Conservation (phyloP, 1,140 invertebrate species). For the Lanistes nyassanus region DNA sequence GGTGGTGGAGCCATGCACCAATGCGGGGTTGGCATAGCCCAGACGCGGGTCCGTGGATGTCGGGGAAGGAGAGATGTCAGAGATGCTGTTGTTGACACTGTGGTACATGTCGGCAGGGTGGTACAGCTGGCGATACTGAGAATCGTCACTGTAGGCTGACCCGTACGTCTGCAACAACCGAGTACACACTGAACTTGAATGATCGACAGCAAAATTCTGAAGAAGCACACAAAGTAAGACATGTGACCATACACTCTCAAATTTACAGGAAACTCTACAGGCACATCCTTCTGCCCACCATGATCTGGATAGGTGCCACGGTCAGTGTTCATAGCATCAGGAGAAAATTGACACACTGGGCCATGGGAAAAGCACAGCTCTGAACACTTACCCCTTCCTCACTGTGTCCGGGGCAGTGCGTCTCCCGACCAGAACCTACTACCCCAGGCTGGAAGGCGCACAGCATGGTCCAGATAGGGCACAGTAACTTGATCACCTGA, state of each 20-base stretch:
- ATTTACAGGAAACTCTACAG: too few species aligned
- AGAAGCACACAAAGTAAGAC: neutral
- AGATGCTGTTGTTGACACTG: constrained; percentile 32
- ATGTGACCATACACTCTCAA: neutral
- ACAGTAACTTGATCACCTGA: constrained; percentile 68
- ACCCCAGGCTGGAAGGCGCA: constrained; percentile 68
- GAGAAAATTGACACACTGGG: neutral
- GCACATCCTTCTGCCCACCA: neutral
- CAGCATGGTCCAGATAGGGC: constrained; percentile 71
- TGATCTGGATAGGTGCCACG: neutral
- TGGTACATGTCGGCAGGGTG: constrained; percentile 55
- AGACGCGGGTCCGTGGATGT: constrained; percentile 20
- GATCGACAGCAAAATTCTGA: neutral
- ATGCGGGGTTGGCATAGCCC: constrained; percentile 15
- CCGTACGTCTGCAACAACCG: constrained; percentile 37
- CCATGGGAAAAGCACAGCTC: neutral
- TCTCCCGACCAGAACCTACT: constrained; percentile 47
- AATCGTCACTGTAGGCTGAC: constrained; percentile 58
- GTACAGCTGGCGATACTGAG: constrained; percentile 57
- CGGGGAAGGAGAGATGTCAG: constrained; percentile 38
- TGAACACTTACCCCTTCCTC: constrained; percentile 58
- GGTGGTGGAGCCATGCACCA: constrained; percentile 30
- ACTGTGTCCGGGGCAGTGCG: constrained; percentile 54
- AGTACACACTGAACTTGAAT: neutral
- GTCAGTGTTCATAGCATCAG: neutral